Base-by-base conservation (phyloP, 2,113 vertebrate genomes). In the Campylorhamphus procurvoides region DNA sequence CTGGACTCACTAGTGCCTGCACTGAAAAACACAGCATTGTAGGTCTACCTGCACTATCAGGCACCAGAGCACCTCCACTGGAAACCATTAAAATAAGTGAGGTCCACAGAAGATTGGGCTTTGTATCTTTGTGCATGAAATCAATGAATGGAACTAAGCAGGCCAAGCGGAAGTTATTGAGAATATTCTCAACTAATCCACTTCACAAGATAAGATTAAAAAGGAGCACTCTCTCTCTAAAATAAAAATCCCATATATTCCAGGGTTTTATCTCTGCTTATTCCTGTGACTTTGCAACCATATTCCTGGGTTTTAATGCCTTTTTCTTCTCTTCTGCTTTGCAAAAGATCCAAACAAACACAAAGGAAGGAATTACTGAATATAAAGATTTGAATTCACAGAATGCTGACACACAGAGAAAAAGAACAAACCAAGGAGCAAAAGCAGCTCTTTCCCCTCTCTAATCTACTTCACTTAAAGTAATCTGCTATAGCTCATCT, bases 331-430 rank as follows among this genome's bases (percentile, higher is more conserved):
- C 58, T 27, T 16, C 44, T 4, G 1, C 66, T 91, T 67, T 79
- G 80, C 22, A 1, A 78, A 85, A 76, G 80, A 87, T 49, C 47
- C 71, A 87, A 92, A 89, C 39, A 94, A 85, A 90, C 46, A 50
- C 0, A 0, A 67, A 63, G 22, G 63, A 84, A 86, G 40, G 77
- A 89, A 94, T 87, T 96, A 94, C 24, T 18, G 42, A 80, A 49
- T 77, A 93, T 76, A 90, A 87, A 95, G 78, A 78, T 76, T 71
- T 93, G 52, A 77, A 77, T 87, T 73, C 59, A 72, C 80, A 83
- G 87, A 94, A 89, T 76, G 67, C 80, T 93, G 94, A 95, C 68
- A 86, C 1, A 6, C 1, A 8, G 2, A 82, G 67, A 78, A 92
- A 89, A 90, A 67, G 63, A 89, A 85, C 18, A 93, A 94, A 87